phyloP scores from a whole-genome alignment of 2,797 vertebrate genomes.

The Phataginus tricuspis region DNA sequence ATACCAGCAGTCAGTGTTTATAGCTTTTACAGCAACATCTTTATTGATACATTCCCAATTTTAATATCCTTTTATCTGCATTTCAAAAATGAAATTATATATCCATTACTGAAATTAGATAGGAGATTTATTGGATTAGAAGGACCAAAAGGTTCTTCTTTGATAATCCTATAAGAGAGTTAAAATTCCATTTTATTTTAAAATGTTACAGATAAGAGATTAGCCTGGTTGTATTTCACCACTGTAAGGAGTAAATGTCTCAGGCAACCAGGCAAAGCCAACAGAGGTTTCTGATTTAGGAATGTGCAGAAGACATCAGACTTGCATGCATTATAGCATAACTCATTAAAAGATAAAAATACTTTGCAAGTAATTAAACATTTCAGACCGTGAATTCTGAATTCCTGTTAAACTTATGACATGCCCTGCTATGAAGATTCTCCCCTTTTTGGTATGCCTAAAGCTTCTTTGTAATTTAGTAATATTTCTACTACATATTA shows the following conservation, averaged over 20 bases:
- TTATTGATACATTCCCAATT: constrained; percentile 69
- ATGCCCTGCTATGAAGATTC: not conserved
- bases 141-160: constrained; percentile 80
- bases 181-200: constrained; percentile 77
- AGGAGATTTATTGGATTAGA: constrained; percentile 82
- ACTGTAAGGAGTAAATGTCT: constrained; percentile 49
- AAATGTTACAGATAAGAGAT: constrained; percentile 74
- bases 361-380: constrained; percentile 21
- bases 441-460: not conserved
- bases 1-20: constrained; percentile 63
- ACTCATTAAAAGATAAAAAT: not conserved
- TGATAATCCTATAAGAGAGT: constrained; percentile 83
- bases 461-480: not conserved
- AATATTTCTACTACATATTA: not conserved
- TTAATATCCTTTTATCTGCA: constrained; percentile 81
- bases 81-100: constrained; percentile 85
- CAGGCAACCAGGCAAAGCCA: constrained; percentile 21
- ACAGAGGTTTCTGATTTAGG: not conserved
- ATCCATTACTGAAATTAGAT: constrained; percentile 87
- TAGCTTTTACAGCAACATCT: constrained; percentile 75
- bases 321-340: constrained; percentile 20
- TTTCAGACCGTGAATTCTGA: not conserved
- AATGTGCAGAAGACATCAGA: not conserved
- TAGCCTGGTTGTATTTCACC: constrained; percentile 73
- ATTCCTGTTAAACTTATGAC: not conserved